A percentile compares a stretch with the other conserved stretches of the same genome.
Conservation (phyloP, 2,888 invertebrate species). For the Eilema sororculum region DNA sequence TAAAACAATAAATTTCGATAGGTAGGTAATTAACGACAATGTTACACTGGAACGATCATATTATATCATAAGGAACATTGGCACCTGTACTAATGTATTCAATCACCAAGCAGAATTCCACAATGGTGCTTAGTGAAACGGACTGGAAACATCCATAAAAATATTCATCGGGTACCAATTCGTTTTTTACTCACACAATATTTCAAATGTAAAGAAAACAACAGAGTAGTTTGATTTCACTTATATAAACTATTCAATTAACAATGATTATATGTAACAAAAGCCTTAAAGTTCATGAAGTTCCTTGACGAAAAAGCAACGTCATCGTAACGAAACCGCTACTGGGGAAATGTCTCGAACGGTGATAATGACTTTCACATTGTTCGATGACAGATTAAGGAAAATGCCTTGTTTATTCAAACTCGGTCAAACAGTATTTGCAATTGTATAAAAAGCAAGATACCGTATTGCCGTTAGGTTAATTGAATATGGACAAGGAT, state of each 20-base stretch:
- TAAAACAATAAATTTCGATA: too few relatives aligned
- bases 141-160: too few relatives aligned
- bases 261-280: neutral
- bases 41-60: too few relatives aligned
- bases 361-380: slow-evolving; percentile 20
- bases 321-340: neutral
- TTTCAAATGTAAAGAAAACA: neutral
- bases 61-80: too few relatives aligned
- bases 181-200: too few relatives aligned
- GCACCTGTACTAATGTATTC: too few relatives aligned
- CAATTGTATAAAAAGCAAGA: slow-evolving; percentile 18
- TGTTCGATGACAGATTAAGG: slow-evolving; percentile 25
- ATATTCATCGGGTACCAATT: too few relatives aligned
- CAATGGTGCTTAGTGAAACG: too few relatives aligned
- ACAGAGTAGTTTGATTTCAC: neutral
- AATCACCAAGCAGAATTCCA: too few relatives aligned
- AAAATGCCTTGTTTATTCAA: slow-evolving; percentile 27
- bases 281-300: neutral
- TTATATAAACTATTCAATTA: neutral
- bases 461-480: slow-evolving; percentile 31
- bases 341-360: slow-evolving; percentile 7
- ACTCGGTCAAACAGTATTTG: slow-evolving; percentile 13
- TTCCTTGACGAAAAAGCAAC: neutral
- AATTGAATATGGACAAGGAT: slow-evolving; percentile 39
- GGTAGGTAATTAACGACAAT: too few relatives aligned